Conservation (phyloP, 2,113 vertebrate species). For the Pavo muticus region DNA sequence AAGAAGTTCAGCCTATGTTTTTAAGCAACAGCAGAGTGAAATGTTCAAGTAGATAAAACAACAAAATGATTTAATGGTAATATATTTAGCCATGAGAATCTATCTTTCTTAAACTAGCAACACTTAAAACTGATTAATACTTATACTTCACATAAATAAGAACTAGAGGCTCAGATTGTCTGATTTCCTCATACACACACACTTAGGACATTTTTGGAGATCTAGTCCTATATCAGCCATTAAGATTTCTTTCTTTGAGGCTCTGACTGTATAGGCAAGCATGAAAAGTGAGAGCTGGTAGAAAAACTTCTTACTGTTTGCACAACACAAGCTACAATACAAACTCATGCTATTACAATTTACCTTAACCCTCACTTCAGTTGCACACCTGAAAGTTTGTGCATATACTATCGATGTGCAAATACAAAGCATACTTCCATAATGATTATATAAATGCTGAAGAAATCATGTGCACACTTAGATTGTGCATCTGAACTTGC, state of each 20-base stretch:
- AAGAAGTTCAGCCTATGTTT: neutral
- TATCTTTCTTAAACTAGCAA: neutral
- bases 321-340: neutral
- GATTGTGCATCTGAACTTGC: neutral
- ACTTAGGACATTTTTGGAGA: neutral
- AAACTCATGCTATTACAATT: neutral
- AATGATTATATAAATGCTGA: fast-evolving
- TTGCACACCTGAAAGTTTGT: fast-evolving
- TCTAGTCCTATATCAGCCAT: neutral
- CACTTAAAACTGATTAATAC: neutral
- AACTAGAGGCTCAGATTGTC: neutral
- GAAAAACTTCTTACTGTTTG: neutral
- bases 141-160: neutral
- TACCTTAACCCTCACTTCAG: neutral
- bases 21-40: neutral
- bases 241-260: neutral
- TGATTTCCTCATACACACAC: neutral
- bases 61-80: neutral
- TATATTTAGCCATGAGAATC: fast-evolving
- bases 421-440: neutral
- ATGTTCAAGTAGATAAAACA: neutral
- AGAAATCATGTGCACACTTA: neutral
- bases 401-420: fast-evolving
- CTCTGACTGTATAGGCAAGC: neutral
- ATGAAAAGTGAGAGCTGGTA: neutral